A percentile compares a stretch with the other conserved stretches of the same genome.
phyloP scores from a whole-genome alignment of 1,140 invertebrate genomes.

The Drosophila truncata region DNA sequence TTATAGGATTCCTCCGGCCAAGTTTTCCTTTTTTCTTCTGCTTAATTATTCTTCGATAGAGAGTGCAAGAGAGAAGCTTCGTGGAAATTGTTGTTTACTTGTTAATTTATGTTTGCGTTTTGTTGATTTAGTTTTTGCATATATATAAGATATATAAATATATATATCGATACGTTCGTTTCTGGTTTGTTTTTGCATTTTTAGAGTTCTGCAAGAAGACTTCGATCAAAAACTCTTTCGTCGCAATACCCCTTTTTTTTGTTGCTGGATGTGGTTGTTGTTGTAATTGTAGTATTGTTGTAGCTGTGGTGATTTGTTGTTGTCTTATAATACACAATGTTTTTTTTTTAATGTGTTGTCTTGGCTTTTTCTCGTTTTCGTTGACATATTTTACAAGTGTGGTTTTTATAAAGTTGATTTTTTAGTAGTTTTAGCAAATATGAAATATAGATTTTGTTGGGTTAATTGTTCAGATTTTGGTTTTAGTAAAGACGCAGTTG shows the following conservation, averaged over 20 bases:
- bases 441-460: slow-evolving; percentile 46
- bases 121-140: slow-evolving; percentile 32
- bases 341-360: slow-evolving; percentile 24
- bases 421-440: slow-evolving; percentile 48
- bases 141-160: slow-evolving; percentile 5
- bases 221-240: slow-evolving; percentile 24
- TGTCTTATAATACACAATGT: slow-evolving; percentile 74
- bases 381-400: slow-evolving; percentile 44
- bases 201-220: slow-evolving; percentile 3
- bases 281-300: slow-evolving; percentile 30
- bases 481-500: slow-evolving; percentile 50
- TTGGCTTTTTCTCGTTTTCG: slow-evolving; percentile 20
- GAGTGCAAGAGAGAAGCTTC: slow-evolving; percentile 51
- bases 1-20: slow-evolving; percentile 19
- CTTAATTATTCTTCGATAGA: slow-evolving; percentile 18
- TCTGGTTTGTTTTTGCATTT: slow-evolving; percentile 13
- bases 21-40: slow-evolving; percentile 29
- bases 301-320: slow-evolving; percentile 50
- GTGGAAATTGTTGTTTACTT: slow-evolving; percentile 34
- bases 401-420: slow-evolving; percentile 25
- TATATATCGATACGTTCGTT: slow-evolving; percentile 10
- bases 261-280: slow-evolving; percentile 63
- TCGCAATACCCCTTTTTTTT: slow-evolving; percentile 13
- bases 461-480: slow-evolving; percentile 34
- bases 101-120: slow-evolving; percentile 47